Evolutionary conservation across 1,140 invertebrate species (phyloP).

Genomic region (Lethrus apterus): DNA sequence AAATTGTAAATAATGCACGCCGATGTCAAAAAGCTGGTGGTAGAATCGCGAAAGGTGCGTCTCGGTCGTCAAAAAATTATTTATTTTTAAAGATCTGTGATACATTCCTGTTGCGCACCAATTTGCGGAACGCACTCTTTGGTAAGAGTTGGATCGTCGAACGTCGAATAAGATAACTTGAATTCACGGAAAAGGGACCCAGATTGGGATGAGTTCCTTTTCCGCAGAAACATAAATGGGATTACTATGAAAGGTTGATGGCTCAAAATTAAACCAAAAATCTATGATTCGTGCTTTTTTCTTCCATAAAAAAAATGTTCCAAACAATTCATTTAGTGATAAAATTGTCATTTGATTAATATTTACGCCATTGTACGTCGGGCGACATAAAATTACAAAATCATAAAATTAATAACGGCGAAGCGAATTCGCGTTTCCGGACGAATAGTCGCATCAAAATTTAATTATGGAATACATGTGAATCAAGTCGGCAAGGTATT

Average conservation of each 20-base stretch:
- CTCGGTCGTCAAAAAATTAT: neutral
- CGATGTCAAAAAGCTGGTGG: neutral
- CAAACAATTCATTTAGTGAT: too few species aligned
- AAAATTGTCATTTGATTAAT: too few species aligned
- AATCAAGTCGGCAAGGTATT: conserved; percentile 31
- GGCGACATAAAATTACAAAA: too few species aligned
- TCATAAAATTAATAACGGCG: too few species aligned
- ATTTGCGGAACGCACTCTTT: neutral
- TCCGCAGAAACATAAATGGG: neutral
- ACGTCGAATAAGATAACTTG: neutral
- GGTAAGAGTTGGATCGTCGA: neutral
- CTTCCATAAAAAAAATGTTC: too few species aligned
- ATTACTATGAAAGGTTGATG: neutral
- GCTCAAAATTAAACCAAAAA: too few species aligned
- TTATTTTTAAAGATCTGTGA: neutral
- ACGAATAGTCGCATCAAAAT: conserved; percentile 40
- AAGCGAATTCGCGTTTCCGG: conserved; percentile 29
- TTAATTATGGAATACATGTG: conserved; percentile 42
- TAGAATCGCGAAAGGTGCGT: neutral
- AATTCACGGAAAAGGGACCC: neutral
- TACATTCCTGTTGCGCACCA: neutral
- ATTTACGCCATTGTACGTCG: too few species aligned
- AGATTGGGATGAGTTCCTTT: neutral
- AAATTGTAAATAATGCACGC: neutral
- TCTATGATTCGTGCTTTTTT: too few species aligned